phyloP scores from a whole-genome alignment of 64 coral and sea anemone genomes.

The Porites australiensis region DNA sequence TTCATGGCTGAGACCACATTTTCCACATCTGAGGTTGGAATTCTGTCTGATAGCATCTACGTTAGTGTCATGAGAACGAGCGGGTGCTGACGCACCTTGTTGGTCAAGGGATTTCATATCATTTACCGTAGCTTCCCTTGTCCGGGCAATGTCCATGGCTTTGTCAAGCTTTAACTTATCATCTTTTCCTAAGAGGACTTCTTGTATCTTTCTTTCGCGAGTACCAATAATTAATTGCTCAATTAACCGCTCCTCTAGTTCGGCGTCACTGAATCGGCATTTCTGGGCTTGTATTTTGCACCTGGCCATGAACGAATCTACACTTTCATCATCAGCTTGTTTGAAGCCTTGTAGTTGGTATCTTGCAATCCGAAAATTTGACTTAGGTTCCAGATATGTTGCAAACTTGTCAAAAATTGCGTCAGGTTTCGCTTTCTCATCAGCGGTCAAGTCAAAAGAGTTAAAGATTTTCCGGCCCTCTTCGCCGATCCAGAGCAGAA shows the following conservation, averaged over 20 bases:
- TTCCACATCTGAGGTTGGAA: too few species aligned
- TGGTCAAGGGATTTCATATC: background rate
- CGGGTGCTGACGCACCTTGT: background rate
- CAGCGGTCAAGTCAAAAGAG: background rate
- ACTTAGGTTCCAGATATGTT: constrained; percentile 53
- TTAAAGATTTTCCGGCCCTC: too few species aligned
- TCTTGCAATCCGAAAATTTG: constrained; percentile 31
- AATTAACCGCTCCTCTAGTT: constrained; percentile 60
- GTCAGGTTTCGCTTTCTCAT: constrained; percentile 71
- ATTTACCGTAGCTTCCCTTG: constrained; percentile 57
- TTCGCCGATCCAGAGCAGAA: background rate
- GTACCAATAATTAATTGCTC: constrained; percentile 71
- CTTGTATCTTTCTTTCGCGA: constrained; percentile 62
- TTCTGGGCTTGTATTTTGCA: constrained; percentile 64
- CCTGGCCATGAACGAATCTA: constrained; percentile 61
- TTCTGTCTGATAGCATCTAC: background rate
- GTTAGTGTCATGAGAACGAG: background rate
- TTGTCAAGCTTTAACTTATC: constrained; percentile 42
- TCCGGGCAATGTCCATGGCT: constrained; percentile 58
- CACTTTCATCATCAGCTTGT: constrained; percentile 44
- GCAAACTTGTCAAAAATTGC: constrained; percentile 31
- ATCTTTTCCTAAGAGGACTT: constrained; percentile 45
- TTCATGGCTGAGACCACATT: too few species aligned
- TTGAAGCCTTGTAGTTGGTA: constrained; percentile 60
- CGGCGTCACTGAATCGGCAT: constrained; percentile 57